Conservation (phyloP, 2,113 vertebrate genomes). For the Phyllostomus discolor region DNA sequence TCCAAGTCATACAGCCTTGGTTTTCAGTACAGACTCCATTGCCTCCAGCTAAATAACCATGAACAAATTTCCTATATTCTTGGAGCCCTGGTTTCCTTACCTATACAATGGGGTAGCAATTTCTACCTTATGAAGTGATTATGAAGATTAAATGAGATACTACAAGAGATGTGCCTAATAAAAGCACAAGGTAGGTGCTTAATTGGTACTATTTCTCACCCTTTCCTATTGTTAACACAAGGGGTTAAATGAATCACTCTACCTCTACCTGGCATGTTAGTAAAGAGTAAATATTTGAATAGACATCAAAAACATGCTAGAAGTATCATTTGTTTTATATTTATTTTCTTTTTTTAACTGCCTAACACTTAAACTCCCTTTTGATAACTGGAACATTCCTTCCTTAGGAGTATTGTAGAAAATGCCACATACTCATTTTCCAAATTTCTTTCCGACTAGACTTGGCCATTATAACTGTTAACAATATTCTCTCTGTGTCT, state of each 20-base stretch:
- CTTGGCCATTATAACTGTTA: neutral
- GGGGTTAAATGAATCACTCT: neutral
- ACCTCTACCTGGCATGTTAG: neutral
- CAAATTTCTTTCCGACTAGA: neutral
- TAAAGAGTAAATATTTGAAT: neutral
- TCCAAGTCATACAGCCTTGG: neutral
- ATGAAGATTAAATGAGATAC: neutral
- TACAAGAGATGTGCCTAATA: neutral
- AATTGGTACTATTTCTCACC: neutral
- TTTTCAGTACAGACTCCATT: neutral
- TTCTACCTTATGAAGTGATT: neutral
- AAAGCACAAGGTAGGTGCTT: neutral
- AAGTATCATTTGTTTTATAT: neutral
- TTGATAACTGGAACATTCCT: neutral
- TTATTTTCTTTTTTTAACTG: constrained; percentile 31
- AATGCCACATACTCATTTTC: neutral
- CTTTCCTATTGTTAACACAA: neutral
- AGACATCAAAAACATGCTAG: neutral
- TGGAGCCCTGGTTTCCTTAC: neutral
- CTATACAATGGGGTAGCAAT: neutral
- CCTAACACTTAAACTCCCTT: neutral
- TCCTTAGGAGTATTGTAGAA: neutral
- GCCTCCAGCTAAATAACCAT: neutral
- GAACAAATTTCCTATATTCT: neutral
- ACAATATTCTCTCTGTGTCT: neutral